Base-by-base conservation (phyloP, 1,140 invertebrate species). In the Drosophila bipectinata region DNA sequence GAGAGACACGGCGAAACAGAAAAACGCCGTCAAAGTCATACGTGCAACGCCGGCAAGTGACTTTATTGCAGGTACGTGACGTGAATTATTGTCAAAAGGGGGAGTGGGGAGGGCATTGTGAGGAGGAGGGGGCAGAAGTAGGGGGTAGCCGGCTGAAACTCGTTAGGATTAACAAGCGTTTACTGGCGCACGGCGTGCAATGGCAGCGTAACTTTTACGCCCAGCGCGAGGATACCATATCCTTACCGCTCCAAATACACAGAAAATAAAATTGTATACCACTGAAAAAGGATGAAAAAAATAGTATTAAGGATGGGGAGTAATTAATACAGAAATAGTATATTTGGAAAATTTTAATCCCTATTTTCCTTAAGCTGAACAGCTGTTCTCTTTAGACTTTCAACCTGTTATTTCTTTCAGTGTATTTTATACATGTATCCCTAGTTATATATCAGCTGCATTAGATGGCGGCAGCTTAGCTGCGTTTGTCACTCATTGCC, bases 131-230 rank as follows among this genome's bases (percentile, higher is more conserved):
- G 7, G 37, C 26, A 10, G 26, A 18, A 39, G 64, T 7, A 41
- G 26, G 28, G 39, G 66, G 32, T 10, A 2, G 44, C 34, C 30
- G 64, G 55, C 68, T 71, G 75, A 88, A 88, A 87, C 83, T 87
- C 83, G 83, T 87, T 87, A 87, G 83, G 83, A 88, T 87, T 87
- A 87, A 87, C 83, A 87, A 87, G 83, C 83, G 83, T 87, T 87
- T 87, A 87, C 83, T 87, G 80, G 84, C 74, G 83, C 75, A 77
- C 64, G 63, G 80, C 72, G 76, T 80, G 80, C 80, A 87, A 87
- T 79, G 77, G 82, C 53, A 76, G 67, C 78, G 47, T 45, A 64
- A 73, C 68, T 77, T 63, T 68, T 61, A 62, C 68, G 57, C 73
- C 79, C 47, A 56, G 52, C 39, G 18, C 45, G 44, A 63, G 32